Evolutionary conservation across 2,113 vertebrate species (phyloP).

Genomic region (Melanerpes formicivorus): DNA sequence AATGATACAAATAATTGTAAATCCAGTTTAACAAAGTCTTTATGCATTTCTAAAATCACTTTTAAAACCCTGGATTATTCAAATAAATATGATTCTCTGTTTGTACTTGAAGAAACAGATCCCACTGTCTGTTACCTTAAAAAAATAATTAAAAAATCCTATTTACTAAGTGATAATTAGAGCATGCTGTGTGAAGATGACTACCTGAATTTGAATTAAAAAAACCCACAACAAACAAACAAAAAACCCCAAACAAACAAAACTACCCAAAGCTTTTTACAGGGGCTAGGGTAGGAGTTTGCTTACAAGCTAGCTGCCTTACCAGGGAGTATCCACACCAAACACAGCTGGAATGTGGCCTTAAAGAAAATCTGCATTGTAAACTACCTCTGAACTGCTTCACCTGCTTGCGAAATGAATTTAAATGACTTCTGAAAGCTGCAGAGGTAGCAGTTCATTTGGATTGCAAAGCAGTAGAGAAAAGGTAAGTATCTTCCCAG

Average conservation of each 20-base stretch:
- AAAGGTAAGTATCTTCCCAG: conserved; percentile 39
- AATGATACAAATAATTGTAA: neutral
- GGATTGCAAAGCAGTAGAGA: conserved; percentile 34
- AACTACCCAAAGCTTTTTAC: neutral
- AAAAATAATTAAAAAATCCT: neutral
- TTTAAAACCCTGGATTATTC: neutral
- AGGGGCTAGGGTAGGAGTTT: neutral
- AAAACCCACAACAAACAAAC: neutral
- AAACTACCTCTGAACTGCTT: conserved; percentile 31
- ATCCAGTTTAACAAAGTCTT: neutral
- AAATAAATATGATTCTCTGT: neutral
- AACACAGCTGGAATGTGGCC: conserved; percentile 24
- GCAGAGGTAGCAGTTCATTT: conserved; percentile 37
- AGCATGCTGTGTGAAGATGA: neutral
- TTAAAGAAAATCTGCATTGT: conserved; percentile 19
- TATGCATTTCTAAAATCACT: neutral
- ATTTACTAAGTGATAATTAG: neutral
- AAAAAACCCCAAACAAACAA: no score
- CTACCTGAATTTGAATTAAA: conserved; percentile 9
- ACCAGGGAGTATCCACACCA: neutral
- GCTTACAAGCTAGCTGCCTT: neutral
- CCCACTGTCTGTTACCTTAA: neutral
- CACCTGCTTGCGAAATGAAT: conserved; percentile 30
- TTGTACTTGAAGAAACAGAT: neutral
- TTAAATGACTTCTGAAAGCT: conserved; percentile 28